Evolutionary conservation across 1,140 invertebrate genomes (phyloP).

Genomic region (Physella acuta): DNA sequence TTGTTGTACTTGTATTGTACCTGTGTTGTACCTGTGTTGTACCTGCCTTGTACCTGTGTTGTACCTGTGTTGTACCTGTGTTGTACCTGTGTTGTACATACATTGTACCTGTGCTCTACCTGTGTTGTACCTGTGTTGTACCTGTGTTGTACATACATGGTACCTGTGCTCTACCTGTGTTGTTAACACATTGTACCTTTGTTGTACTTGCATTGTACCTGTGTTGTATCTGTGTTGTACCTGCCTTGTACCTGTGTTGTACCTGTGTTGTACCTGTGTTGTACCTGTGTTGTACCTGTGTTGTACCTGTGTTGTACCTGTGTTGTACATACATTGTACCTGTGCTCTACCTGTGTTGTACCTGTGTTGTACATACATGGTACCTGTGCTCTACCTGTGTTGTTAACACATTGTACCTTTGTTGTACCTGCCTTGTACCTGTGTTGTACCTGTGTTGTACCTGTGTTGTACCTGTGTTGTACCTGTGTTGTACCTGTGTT

Average conservation of each 20-base stretch:
- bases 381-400: not conserved
- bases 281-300: not conserved
- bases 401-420: not conserved
- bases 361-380: too few relatives aligned
- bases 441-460: not conserved
- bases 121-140: not conserved
- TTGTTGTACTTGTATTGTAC: not conserved
- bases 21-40: not conserved
- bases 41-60: not conserved
- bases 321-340: not conserved
- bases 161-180: too few relatives aligned
- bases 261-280: not conserved
- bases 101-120: not conserved
- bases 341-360: too few relatives aligned
- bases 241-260: not conserved
- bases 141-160: too few relatives aligned
- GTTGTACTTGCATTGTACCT: not conserved
- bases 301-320: not conserved
- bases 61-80: not conserved
- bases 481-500: not conserved
- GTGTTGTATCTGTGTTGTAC: not conserved
- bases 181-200: not conserved
- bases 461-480: not conserved
- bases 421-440: not conserved
- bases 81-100: not conserved